Percentiles rank a stretch among this genome's conserved stretches.
These are phyloP conservation scores for Spermophilus dauricus DNA, from an alignment of 2,113 vertebrate species.

Conservation along the genomic window DNA sequence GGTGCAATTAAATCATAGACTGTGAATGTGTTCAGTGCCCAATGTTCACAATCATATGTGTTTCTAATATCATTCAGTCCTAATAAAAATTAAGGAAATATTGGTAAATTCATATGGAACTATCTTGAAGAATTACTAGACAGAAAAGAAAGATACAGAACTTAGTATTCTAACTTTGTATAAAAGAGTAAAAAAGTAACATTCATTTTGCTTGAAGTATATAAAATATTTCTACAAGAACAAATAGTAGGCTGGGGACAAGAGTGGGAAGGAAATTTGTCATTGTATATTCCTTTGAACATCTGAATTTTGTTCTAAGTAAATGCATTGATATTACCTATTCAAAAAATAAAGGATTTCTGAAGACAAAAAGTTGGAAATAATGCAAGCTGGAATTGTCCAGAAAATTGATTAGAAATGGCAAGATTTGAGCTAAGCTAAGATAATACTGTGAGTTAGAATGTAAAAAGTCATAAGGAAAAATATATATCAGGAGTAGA, in stretches of 20 bases:
- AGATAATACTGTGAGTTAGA: not conserved
- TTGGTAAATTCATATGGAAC: not conserved
- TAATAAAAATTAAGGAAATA: not conserved
- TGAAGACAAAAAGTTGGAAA: not conserved
- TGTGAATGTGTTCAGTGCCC: not conserved
- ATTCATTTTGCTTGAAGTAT: not conserved
- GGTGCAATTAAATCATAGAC: not conserved
- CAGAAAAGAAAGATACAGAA: not conserved
- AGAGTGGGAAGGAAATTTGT: not conserved
- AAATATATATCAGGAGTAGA: conserved; percentile 24
- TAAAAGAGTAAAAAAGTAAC: not conserved
- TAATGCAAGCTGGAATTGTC: not conserved
- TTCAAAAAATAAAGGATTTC: conserved; percentile 20
- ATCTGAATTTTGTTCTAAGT: not conserved
- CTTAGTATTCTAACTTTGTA: not conserved
- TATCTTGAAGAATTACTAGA: not conserved
- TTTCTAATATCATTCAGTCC: not conserved
- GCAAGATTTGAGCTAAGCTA: not conserved
- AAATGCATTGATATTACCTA: not conserved
- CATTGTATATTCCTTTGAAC: not conserved
- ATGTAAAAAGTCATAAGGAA: not conserved
- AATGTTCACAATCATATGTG: not conserved
- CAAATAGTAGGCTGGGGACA: not conserved
- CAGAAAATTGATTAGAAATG: not conserved
- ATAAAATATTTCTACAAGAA: conserved; percentile 45